These are phyloP conservation scores for Emmelina monodactyla DNA, from an alignment of 2,888 invertebrate species.

Conservation along the genomic window DNA sequence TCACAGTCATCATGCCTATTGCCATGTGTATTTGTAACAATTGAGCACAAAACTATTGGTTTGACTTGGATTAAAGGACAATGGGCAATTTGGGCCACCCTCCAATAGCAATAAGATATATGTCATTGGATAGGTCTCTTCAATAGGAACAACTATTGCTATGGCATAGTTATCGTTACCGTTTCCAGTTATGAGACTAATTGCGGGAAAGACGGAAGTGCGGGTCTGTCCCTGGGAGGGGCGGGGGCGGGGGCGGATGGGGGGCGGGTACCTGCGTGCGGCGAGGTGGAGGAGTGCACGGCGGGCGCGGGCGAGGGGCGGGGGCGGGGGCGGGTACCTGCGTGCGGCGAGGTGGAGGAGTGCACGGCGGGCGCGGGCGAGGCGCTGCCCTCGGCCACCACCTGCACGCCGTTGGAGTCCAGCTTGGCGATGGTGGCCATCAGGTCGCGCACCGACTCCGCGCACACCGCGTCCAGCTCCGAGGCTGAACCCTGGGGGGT, in stretches of 20 bases:
- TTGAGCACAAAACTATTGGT: no score
- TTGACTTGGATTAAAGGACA: no score
- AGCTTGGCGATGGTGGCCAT: slow-evolving; percentile 89
- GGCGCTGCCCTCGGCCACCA: slow-evolving; percentile 51
- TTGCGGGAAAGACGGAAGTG: background rate
- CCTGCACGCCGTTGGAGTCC: slow-evolving; percentile 85
- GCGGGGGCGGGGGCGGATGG: slow-evolving; percentile 26
- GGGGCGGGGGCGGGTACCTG: slow-evolving; percentile 19
- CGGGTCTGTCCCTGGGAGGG: no score
- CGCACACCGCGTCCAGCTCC: slow-evolving; percentile 80
- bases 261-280: slow-evolving; percentile 37
- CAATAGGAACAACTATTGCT: no score
- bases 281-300: slow-evolving; percentile 73
- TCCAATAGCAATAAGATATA: no score
- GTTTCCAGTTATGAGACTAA: no score
- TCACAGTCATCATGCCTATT: no score
- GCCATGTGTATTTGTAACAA: no score
- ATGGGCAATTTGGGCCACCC: no score
- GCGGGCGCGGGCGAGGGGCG: slow-evolving; percentile 39
- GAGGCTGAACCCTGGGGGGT: background rate
- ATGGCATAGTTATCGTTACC: no score
- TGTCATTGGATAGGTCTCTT: no score
- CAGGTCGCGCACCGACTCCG: slow-evolving; percentile 84
- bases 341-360: slow-evolving; percentile 72
- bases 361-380: slow-evolving; percentile 75